Percentiles rank a stretch among this genome's conserved stretches.
These are phyloP conservation scores for Aphelinus atriplicis DNA, from an alignment of 1,140 invertebrate species.

Conservation along the genomic window DNA sequence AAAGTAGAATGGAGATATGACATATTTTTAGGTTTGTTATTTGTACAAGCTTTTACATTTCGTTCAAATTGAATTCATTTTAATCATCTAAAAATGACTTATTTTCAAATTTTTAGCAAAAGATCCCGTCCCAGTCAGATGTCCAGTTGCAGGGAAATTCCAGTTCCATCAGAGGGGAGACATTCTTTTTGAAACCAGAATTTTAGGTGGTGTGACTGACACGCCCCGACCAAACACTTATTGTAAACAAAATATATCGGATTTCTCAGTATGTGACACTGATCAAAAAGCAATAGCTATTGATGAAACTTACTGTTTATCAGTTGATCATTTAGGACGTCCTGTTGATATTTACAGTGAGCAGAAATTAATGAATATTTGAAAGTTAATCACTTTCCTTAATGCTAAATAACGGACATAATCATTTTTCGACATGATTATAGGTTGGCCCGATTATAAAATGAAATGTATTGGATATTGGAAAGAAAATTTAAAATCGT, in stretches of 20 bases:
- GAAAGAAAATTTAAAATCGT: conserved; percentile 98
- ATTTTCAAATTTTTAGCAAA: conserved; percentile 72
- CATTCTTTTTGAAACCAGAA: conserved; percentile 89
- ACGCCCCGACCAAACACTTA: conserved; percentile 92
- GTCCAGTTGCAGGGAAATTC: conserved; percentile 96
- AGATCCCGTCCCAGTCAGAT: conserved; percentile 91
- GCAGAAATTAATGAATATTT: conserved; percentile 39
- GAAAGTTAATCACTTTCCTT: background rate
- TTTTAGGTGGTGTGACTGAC: conserved; percentile 92
- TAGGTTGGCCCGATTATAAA: conserved; percentile 93
- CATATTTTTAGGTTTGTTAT: conserved; percentile 75
- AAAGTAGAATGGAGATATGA: conserved; percentile 89
- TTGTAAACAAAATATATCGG: conserved; percentile 93
- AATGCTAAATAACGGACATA: background rate
- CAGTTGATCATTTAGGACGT: conserved; percentile 92
- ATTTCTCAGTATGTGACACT: conserved; percentile 92
- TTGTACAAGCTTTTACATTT: background rate
- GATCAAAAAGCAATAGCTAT: conserved; percentile 94
- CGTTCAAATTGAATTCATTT: no score
- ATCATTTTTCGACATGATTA: conserved; percentile 37
- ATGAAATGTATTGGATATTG: conserved; percentile 98
- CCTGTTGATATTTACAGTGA: conserved; percentile 93
- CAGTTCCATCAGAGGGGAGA: conserved; percentile 91
- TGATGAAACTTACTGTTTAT: conserved; percentile 94
- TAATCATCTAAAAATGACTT: conserved; percentile 12